A percentile compares a stretch with the other conserved stretches of the same genome.
Evolutionary conservation across 2,888 invertebrate species (phyloP).

Genomic region (Leuctra nigra): DNA sequence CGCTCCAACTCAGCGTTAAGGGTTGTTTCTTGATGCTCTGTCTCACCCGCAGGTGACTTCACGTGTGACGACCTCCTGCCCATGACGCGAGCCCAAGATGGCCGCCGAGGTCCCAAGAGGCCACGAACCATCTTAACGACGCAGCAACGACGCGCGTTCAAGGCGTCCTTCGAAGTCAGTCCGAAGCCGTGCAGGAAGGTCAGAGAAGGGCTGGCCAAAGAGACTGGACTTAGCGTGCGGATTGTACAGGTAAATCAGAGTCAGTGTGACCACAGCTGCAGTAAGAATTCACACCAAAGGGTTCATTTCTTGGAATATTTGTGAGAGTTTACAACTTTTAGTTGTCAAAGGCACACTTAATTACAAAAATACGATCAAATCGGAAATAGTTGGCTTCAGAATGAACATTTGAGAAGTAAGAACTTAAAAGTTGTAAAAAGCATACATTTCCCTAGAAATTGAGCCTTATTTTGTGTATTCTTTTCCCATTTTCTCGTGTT

Average conservation of each 20-base stretch:
- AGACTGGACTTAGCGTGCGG: constrained; percentile 74
- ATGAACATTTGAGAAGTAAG: too few species aligned
- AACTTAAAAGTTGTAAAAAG: too few species aligned
- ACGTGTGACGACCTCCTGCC: constrained; percentile 54
- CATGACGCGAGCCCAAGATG: constrained; percentile 52
- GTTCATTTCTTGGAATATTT: too few species aligned
- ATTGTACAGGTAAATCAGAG: constrained; percentile 72
- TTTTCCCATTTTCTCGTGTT: too few species aligned
- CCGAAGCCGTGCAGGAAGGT: constrained; percentile 80
- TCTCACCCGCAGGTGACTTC: constrained; percentile 42
- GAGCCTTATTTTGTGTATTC: too few species aligned
- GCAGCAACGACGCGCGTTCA: constrained; percentile 74
- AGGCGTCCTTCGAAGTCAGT: constrained; percentile 77
- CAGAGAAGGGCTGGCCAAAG: constrained; percentile 72
- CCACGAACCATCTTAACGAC: constrained; percentile 79
- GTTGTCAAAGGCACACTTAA: too few species aligned
- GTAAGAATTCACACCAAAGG: not conserved
- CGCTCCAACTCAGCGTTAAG: not conserved
- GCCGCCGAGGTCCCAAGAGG: constrained; percentile 68
- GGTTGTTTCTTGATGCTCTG: not conserved
- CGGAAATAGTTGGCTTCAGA: too few species aligned
- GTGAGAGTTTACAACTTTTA: too few species aligned
- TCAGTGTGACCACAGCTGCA: too few species aligned
- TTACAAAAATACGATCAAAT: too few species aligned
- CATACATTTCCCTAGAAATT: too few species aligned